Evolutionary conservation across 2,888 invertebrate species (phyloP), one percentile per base, ranked within the genome.

Genomic region (Zeuzera pyrina): DNA sequence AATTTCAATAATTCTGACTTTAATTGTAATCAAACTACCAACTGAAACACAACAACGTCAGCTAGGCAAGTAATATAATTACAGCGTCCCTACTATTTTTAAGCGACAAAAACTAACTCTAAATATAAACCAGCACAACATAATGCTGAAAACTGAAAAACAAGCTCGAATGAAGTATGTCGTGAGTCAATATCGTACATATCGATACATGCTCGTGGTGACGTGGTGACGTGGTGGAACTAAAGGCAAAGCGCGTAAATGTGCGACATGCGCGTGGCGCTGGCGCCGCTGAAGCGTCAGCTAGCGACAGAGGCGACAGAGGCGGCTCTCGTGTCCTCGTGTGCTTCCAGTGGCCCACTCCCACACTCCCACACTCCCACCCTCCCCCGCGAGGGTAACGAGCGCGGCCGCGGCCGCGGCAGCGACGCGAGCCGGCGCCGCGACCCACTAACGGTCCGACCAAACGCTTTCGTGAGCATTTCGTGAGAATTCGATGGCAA

Each of bases 281-380:
- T 45, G 36, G 43, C 45, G 52, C 47, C n/a, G n/a, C n/a, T n/a
- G n/a, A n/a, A n/a, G n/a, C n/a, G 49, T 47, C 50, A 42, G 50
- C 45, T 39, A 36, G 55, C 50, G 43, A 46, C 52, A 43, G 67
- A 60, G 68, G 64, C 61, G 56, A 70, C 61, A 49, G 57, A 59
- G 39, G 65, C 63, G 68, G 57, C 70, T n/a, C n/a, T n/a, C n/a
- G n/a, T n/a, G n/a, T n/a, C n/a, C 71, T 67, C 67, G 66, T 67
- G 81, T 83, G 83, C 83, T 83, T 77, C 83, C 81, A 83, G 81
- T 76, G 70, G 68, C 71, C 72, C 59, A 48, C 54, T 43, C 55
- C 37, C 49, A 53, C 49, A 40, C 31, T 36, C 29, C 40, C 35
- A 37, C 40, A 21, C 34, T 32, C 22, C 39, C 34, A 29, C 31